These are phyloP conservation scores for Microcebus jonahi DNA, from an alignment of 2,113 vertebrate genomes.

Conservation along the genomic window DNA sequence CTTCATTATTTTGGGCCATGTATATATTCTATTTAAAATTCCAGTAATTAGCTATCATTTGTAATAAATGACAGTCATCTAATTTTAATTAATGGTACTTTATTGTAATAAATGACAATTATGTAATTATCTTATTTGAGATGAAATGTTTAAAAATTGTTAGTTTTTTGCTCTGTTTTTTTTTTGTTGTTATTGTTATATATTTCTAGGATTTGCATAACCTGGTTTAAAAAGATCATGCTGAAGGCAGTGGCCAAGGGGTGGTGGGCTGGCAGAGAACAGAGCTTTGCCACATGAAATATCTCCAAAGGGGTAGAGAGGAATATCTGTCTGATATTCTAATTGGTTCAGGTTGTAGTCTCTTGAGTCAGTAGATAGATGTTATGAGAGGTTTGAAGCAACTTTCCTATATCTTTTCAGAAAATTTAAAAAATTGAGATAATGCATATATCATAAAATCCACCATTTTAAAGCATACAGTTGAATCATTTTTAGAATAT, in stretches of 20 bases:
- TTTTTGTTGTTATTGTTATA: neutral
- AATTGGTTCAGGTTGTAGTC: neutral
- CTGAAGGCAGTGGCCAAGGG: neutral
- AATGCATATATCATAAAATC: neutral
- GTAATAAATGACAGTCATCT: neutral
- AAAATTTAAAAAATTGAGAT: neutral
- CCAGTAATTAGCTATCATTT: neutral
- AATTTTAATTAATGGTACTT: neutral
- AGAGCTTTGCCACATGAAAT: neutral
- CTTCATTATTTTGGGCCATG: neutral
- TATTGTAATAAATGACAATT: neutral
- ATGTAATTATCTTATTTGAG: neutral
- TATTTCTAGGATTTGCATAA: neutral
- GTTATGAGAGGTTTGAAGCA: neutral
- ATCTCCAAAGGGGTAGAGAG: neutral
- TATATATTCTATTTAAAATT: neutral
- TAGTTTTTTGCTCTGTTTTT: neutral
- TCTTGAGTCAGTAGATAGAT: neutral
- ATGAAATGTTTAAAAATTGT: neutral
- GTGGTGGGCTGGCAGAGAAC: neutral
- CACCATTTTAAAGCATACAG: neutral
- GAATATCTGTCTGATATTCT: neutral
- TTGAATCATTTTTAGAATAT: slow-evolving; percentile 10
- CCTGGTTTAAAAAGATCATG: neutral
- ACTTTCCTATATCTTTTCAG: neutral